Percentiles rank a stretch among this genome's conserved stretches.
Conservation (phyloP, 1,140 invertebrate genomes). For the Melitaea cinxia region DNA sequence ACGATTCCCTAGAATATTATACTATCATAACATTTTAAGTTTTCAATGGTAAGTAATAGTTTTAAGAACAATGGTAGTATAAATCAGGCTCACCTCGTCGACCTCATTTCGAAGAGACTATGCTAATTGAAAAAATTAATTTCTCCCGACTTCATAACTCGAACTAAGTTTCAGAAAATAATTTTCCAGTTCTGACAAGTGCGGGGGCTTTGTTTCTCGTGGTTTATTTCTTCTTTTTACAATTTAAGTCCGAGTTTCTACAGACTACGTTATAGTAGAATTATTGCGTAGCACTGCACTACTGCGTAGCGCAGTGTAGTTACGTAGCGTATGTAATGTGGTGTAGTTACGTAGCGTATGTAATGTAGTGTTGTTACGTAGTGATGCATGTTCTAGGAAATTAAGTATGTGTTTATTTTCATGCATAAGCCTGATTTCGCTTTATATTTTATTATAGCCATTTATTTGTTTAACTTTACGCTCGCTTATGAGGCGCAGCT, state of each 20-base stretch:
- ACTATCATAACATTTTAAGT: background rate
- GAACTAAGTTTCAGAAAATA: slow-evolving; percentile 23
- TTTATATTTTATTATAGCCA: too few species aligned
- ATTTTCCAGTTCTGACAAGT: slow-evolving; percentile 23
- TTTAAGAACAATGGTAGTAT: slow-evolving; percentile 1
- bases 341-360: too few species aligned
- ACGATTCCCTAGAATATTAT: background rate
- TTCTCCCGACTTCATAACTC: slow-evolving; percentile 24
- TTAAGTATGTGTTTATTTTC: too few species aligned
- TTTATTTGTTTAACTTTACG: too few species aligned
- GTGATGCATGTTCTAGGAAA: too few species aligned
- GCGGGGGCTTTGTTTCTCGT: slow-evolving; percentile 16
- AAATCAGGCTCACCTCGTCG: slow-evolving; percentile 16
- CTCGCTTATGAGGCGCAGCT: too few species aligned
- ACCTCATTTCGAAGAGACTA: slow-evolving; percentile 17
- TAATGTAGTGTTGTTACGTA: too few species aligned
- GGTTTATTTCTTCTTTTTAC: slow-evolving; percentile 14
- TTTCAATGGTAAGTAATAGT: slow-evolving; percentile 1
- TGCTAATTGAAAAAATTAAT: slow-evolving; percentile 26
- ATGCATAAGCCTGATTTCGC: too few species aligned
- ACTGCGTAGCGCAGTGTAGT: background rate
- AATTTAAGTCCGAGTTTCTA: slow-evolving; percentile 7
- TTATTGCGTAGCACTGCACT: background rate
- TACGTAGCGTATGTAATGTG: background rate
- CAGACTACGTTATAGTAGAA: background rate